Evolutionary conservation across 1,140 invertebrate genomes (phyloP).

Genomic region (Lepidurus packardi): DNA sequence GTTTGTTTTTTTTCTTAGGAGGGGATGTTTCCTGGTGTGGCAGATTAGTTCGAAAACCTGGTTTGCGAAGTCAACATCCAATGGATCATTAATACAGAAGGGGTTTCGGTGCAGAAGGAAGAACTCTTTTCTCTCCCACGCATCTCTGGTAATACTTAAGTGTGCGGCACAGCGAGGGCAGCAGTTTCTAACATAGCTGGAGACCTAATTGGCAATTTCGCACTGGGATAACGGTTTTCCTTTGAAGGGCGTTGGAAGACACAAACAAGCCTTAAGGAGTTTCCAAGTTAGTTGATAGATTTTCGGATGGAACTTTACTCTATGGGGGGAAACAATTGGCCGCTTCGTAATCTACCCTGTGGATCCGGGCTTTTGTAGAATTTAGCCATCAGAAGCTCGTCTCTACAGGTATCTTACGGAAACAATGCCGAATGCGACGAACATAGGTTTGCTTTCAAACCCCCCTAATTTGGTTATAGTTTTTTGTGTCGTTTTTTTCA

Average conservation of each 20-base stretch:
- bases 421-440: constrained; percentile 48
- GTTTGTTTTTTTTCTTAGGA: background rate
- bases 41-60: background rate
- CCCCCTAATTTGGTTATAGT: too few relatives aligned
- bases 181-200: constrained; percentile 15
- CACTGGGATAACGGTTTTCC: constrained; percentile 16
- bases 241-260: background rate
- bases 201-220: constrained; percentile 15
- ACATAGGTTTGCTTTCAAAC: constrained; percentile 46
- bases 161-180: background rate
- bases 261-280: background rate
- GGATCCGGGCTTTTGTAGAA: constrained; percentile 97
- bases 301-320: background rate
- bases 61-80: background rate
- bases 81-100: background rate
- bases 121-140: background rate
- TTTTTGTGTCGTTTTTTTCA: background rate
- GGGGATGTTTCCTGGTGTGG: background rate
- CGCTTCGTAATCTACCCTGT: constrained; percentile 97
- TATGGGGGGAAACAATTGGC: constrained; percentile 43
- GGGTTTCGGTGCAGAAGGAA: background rate
- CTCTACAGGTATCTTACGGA: constrained; percentile 99
- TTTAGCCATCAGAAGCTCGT: constrained; percentile 89
- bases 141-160: background rate
- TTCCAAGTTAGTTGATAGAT: background rate